Evolutionary conservation across 2,113 vertebrate genomes (phyloP).

Genomic region (Hipposideros armiger): DNA sequence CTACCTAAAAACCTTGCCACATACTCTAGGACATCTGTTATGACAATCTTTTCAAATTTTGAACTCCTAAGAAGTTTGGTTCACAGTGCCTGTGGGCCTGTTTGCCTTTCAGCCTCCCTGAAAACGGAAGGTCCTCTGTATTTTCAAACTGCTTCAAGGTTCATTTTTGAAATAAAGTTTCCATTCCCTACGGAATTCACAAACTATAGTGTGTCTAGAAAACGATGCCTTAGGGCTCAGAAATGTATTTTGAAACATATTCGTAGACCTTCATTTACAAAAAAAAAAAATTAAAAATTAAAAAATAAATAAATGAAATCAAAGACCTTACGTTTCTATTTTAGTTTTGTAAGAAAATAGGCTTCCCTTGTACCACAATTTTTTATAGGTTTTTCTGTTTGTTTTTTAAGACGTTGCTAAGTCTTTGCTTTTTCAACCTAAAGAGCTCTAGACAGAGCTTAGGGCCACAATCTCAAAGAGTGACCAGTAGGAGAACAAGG

Average conservation of each 20-base stretch:
- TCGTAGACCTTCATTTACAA: not conserved
- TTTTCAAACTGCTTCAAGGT: constrained; percentile 56
- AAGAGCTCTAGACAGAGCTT: not conserved
- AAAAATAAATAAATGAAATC: not conserved
- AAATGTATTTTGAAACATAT: constrained; percentile 17
- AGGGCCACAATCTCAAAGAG: not conserved
- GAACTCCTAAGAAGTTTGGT: constrained; percentile 11
- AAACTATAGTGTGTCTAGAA: not conserved
- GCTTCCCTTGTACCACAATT: not conserved
- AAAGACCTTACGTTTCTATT: not conserved
- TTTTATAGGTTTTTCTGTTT: not conserved
- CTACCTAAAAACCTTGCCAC: constrained; percentile 4
- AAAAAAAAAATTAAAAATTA: not conserved
- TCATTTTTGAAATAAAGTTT: constrained; percentile 64
- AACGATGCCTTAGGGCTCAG: constrained; percentile 15
- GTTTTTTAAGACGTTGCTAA: not conserved
- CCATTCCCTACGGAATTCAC: constrained; percentile 36
- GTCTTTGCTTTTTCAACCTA: not conserved
- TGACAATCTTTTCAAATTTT: constrained; percentile 44
- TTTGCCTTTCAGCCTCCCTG: constrained; percentile 49
- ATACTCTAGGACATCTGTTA: constrained; percentile 21
- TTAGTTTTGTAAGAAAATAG: constrained; percentile 13
- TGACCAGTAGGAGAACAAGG: not conserved
- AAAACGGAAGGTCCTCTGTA: constrained; percentile 60
- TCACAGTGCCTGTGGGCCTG: constrained; percentile 23